A percentile compares a stretch with the other conserved stretches of the same genome.
These are phyloP conservation scores for Caenorhabditis panamensis DNA, from an alignment of 2,888 invertebrate genomes.

Conservation along the genomic window DNA sequence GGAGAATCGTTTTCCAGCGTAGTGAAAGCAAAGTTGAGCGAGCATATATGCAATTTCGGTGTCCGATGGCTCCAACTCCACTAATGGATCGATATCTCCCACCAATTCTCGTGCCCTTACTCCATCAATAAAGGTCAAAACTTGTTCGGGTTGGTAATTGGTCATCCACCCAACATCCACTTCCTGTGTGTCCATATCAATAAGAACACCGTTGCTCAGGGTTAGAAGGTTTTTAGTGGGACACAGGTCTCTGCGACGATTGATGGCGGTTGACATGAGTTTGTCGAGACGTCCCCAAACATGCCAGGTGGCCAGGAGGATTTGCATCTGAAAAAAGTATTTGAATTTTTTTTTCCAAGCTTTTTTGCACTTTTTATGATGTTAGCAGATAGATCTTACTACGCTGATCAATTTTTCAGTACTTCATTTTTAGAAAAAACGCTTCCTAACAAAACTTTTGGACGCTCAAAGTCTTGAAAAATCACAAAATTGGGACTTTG, in stretches of 20 bases:
- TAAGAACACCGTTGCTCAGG: conserved; percentile 21
- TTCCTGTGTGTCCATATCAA: conserved; percentile 27
- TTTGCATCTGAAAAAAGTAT: conserved; percentile 24
- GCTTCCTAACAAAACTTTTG: too few relatives aligned
- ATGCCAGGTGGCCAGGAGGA: conserved; percentile 28
- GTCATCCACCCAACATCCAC: conserved; percentile 40
- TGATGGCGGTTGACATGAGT: conserved; percentile 26
- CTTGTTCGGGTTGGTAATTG: conserved; percentile 34
- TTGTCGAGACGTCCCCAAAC: conserved; percentile 41
- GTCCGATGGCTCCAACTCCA: conserved; percentile 36
- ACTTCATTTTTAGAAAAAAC: too few relatives aligned
- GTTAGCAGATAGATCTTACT: too few relatives aligned
- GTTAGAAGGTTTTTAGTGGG: conserved; percentile 22
- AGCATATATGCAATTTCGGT: conserved; percentile 54
- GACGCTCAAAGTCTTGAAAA: too few relatives aligned
- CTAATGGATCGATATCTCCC: conserved; percentile 27
- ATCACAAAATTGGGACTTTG: too few relatives aligned
- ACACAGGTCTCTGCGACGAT: conserved; percentile 21
- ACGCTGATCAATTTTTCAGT: too few relatives aligned
- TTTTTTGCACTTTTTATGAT: too few relatives aligned
- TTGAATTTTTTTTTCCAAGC: too few relatives aligned
- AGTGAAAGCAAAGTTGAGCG: conserved; percentile 54
- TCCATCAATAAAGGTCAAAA: conserved; percentile 30
- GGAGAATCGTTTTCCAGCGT: conserved; percentile 44
- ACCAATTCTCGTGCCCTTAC: conserved; percentile 32